Conservation (phyloP, 2,797 vertebrate species). For the Buphagus erythrorhynchus region DNA sequence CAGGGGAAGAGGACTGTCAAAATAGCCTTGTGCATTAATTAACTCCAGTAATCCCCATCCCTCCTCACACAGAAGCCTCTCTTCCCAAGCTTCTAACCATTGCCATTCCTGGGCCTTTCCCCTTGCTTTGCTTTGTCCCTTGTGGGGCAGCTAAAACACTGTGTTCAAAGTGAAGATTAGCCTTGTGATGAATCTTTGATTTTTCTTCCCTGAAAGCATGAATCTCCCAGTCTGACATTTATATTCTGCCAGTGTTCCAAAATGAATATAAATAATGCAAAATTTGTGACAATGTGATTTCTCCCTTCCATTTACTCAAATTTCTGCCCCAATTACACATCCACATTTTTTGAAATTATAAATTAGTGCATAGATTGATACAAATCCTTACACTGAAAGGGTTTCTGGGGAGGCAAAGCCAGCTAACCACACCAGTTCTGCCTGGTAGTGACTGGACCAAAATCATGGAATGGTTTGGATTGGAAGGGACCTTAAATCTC, state of each 20-base stretch:
- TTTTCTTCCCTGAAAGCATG: not conserved
- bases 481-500: not conserved
- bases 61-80: not conserved
- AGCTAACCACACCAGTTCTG: not conserved
- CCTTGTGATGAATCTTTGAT: constrained; percentile 27
- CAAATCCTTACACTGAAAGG: not conserved
- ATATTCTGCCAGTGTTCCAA: constrained; percentile 40
- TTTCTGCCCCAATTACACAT: not conserved
- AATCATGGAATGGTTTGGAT: not conserved
- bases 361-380: not conserved
- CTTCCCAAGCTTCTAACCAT: not conserved
- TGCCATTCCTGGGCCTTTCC: not conserved
- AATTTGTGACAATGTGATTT: constrained; percentile 44
- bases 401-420: not conserved
- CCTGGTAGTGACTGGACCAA: not conserved
- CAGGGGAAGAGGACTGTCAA: not conserved
- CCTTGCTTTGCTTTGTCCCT: not conserved
- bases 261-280: constrained; percentile 65
- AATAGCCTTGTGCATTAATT: not conserved
- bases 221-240: constrained; percentile 43
- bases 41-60: not conserved
- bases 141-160: not conserved
- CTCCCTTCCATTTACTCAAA: constrained; percentile 7
- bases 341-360: not conserved
- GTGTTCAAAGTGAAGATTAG: not conserved